phyloP scores from a whole-genome alignment of 2,113 vertebrate species.

The Ardeotis arabs region DNA sequence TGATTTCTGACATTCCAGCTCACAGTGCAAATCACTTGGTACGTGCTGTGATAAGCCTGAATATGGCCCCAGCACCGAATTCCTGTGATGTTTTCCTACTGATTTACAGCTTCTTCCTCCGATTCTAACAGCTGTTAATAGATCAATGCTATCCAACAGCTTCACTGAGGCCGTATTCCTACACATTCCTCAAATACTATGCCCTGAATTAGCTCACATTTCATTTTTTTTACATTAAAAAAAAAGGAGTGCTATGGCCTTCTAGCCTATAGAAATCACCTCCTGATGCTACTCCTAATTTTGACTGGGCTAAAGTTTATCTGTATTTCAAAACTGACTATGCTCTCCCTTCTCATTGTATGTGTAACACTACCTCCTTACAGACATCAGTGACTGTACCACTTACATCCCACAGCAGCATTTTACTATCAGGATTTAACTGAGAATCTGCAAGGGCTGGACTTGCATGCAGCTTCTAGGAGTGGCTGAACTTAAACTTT shows the following conservation, averaged over 20 bases:
- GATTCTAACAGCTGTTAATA: neutral
- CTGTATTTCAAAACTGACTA: neutral
- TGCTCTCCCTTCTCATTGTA: fast-evolving
- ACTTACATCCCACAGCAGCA: neutral
- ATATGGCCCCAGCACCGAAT: neutral
- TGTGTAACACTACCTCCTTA: neutral
- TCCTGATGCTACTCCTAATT: neutral
- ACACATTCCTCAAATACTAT: neutral
- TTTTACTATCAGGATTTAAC: neutral
- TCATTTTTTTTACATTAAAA: neutral
- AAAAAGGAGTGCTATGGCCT: neutral
- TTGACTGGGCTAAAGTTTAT: neutral
- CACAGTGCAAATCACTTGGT: neutral
- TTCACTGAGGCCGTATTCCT: neutral
- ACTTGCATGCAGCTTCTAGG: neutral
- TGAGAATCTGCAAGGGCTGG: neutral
- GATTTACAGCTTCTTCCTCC: neutral
- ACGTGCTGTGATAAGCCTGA: neutral
- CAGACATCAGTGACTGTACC: neutral
- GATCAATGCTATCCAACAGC: neutral
- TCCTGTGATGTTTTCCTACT: neutral
- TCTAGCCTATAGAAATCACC: neutral
- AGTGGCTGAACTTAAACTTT: neutral
- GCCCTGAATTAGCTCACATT: neutral
- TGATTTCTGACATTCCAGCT: neutral